A percentile compares a stretch with the other conserved stretches of the same genome.
Conservation (phyloP, 2,113 vertebrate genomes). For the Ceuthmochares aereus region DNA sequence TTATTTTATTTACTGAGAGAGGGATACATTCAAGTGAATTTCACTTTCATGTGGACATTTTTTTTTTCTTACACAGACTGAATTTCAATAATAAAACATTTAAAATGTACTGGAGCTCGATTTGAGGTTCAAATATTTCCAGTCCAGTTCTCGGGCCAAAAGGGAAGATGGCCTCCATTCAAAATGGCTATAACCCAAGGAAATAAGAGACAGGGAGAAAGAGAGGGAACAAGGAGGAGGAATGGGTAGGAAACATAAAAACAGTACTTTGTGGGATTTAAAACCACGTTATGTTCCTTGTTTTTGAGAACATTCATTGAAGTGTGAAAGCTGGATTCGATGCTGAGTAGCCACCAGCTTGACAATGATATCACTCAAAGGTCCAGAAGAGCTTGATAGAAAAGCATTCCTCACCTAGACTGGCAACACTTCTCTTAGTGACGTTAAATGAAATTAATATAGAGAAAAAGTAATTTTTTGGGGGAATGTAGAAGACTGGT, state of each 20-base stretch:
- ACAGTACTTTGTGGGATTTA: conserved; percentile 33
- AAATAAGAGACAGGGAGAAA: conserved; percentile 36
- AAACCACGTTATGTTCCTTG: not conserved
- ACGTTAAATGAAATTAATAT: not conserved
- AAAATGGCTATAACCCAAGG: conserved; percentile 58
- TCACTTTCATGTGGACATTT: not conserved
- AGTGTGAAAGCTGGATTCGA: not conserved
- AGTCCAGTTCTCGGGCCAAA: conserved; percentile 40
- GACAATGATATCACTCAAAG: not conserved
- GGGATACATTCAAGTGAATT: not conserved
- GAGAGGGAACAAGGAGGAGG: not conserved
- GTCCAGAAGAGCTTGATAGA: not conserved
- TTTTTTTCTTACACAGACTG: not conserved
- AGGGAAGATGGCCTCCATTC: conserved; percentile 37
- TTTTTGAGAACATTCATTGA: not conserved
- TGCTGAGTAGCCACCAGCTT: not conserved
- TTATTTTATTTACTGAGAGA: conserved; percentile 12
- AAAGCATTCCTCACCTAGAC: not conserved
- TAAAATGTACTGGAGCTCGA: not conserved
- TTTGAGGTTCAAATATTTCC: conserved; percentile 42
- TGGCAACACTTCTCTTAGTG: not conserved
- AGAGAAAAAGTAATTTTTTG: not conserved
- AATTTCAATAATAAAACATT: conserved; percentile 38
- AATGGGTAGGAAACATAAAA: conserved; percentile 22
- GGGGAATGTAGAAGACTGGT: not conserved